A percentile compares a stretch with the other conserved stretches of the same genome.
Conservation (phyloP, 2,113 vertebrate species). For the Martes martes region DNA sequence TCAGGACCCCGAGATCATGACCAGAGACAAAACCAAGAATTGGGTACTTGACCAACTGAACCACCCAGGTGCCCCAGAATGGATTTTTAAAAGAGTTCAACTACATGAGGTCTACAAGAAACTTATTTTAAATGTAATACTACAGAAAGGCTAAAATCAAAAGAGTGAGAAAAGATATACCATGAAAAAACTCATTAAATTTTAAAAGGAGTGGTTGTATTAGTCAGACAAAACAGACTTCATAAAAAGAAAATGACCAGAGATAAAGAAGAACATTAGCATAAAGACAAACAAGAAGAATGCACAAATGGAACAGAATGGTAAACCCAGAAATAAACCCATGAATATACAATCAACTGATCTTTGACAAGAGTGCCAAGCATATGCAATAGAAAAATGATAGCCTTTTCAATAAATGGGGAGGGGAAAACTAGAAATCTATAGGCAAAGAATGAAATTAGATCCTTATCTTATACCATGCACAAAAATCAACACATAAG, state of each 20-base stretch:
- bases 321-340: background rate
- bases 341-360: background rate
- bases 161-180: background rate
- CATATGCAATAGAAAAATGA: background rate
- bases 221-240: background rate
- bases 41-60: background rate
- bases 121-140: background rate
- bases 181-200: background rate
- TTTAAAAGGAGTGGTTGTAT: background rate
- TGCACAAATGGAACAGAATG: background rate
- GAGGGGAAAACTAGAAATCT: background rate
- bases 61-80: background rate
- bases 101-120: background rate
- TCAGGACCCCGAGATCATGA: background rate
- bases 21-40: background rate
- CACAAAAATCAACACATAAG: background rate
- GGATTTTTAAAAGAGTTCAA: background rate
- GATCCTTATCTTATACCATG: background rate
- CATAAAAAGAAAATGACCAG: background rate
- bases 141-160: background rate
- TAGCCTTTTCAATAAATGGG: background rate
- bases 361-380: background rate
- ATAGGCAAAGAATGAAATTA: background rate
- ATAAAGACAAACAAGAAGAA: background rate
- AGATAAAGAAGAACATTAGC: background rate